These are phyloP conservation scores for Drosophila mercatorum DNA, from an alignment of 2,888 invertebrate genomes.

Conservation along the genomic window DNA sequence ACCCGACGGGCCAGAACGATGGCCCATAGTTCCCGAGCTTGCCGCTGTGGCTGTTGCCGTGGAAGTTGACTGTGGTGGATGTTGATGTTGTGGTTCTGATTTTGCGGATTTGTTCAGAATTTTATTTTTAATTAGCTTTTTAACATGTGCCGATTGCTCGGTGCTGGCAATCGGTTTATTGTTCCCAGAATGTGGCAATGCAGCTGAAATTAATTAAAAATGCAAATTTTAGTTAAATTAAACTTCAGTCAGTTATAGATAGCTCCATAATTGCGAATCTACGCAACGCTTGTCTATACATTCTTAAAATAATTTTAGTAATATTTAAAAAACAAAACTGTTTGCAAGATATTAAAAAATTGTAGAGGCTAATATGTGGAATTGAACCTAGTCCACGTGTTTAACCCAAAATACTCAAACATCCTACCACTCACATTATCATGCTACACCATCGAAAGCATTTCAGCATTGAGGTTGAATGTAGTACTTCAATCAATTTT, in stretches of 20 bases:
- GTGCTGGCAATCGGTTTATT: background rate
- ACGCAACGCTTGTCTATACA: background rate
- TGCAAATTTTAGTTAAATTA: background rate
- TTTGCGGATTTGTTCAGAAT: constrained; percentile 55
- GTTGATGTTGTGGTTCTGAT: background rate
- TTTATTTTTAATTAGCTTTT: constrained; percentile 56
- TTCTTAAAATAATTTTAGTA: background rate
- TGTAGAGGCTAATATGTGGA: constrained; percentile 42
- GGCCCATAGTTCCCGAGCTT: background rate
- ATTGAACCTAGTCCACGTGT: constrained; percentile 59
- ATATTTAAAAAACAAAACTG: background rate
- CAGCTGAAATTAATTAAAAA: constrained; percentile 24
- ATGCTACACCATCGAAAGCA: constrained; percentile 54
- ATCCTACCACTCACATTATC: constrained; percentile 37
- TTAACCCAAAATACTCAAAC: constrained; percentile 6
- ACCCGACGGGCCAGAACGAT: background rate
- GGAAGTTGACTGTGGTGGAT: constrained; percentile 5
- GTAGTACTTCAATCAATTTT: constrained; percentile 42
- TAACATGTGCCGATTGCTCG: constrained; percentile 47
- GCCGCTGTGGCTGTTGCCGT: background rate
- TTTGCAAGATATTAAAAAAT: background rate
- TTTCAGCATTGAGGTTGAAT: fast-evolving
- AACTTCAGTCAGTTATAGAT: background rate
- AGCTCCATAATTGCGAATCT: background rate
- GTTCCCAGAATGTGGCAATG: constrained; percentile 8